phyloP scores from a whole-genome alignment of 2,888 invertebrate species.

The Harpalus rubripes region DNA sequence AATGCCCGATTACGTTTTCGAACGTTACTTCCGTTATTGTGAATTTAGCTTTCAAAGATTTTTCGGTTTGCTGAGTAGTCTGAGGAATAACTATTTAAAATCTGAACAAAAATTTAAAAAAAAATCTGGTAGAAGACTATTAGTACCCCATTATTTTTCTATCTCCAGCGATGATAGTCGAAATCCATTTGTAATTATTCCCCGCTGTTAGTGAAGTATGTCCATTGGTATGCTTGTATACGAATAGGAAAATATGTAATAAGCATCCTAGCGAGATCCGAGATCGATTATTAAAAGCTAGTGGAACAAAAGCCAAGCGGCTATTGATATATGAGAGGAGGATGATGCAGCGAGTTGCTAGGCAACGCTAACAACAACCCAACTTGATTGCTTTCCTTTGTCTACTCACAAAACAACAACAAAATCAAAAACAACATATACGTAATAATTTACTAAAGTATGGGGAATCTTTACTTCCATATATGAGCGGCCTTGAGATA shows the following conservation, averaged over 20 bases:
- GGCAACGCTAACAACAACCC: slow-evolving; percentile 15
- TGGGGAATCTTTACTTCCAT: too few species aligned
- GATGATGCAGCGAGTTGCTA: slow-evolving; percentile 35
- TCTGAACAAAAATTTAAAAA: too few species aligned
- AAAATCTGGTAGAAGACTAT: not conserved
- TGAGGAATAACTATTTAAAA: too few species aligned
- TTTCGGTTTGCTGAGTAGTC: too few species aligned
- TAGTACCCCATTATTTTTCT: not conserved
- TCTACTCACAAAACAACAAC: slow-evolving; percentile 1
- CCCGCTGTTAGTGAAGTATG: slow-evolving; percentile 14
- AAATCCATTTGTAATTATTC: slow-evolving; percentile 5
- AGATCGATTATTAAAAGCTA: slow-evolving; percentile 38
- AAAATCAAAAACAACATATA: not conserved
- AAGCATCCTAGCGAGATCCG: not conserved
- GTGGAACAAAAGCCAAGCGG: slow-evolving; percentile 42
- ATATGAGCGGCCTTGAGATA: too few species aligned
- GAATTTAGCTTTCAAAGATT: too few species aligned
- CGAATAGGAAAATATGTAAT: slow-evolving; percentile 5
- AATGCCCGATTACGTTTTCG: too few species aligned
- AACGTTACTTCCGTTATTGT: too few species aligned
- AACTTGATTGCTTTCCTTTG: slow-evolving; percentile 38
- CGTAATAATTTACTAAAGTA: not conserved
- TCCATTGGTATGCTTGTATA: not conserved
- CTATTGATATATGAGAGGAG: slow-evolving; percentile 25
- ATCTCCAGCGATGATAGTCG: not conserved